phyloP scores from a whole-genome alignment of 1,140 invertebrate genomes.

The Trypoxylus dichotomus region DNA sequence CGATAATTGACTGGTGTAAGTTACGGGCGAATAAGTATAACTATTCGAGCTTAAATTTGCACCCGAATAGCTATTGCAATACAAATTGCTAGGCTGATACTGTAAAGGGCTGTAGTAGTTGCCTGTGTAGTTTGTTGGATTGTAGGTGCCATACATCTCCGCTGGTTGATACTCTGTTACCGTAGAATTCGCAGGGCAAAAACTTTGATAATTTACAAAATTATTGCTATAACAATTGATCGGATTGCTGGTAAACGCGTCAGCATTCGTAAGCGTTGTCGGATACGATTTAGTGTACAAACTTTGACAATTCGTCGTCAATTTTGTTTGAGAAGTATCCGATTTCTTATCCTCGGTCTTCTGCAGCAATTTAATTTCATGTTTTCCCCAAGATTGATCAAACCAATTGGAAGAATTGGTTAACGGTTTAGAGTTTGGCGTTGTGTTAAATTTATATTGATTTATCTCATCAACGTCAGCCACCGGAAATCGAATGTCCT shows the following conservation, averaged over 20 bases:
- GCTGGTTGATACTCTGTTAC: slow-evolving; percentile 27
- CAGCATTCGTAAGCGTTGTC: background rate
- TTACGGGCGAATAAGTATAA: background rate
- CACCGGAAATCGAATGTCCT: background rate
- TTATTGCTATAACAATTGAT: background rate
- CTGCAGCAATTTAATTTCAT: background rate
- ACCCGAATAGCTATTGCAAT: slow-evolving; percentile 14
- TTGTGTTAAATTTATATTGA: background rate
- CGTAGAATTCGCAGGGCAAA: slow-evolving; percentile 15
- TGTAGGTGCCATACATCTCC: slow-evolving; percentile 18
- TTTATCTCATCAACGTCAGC: background rate
- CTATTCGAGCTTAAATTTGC: background rate
- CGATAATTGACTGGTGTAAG: slow-evolving; percentile 12
- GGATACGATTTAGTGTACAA: background rate
- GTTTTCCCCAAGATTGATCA: slow-evolving; percentile 15
- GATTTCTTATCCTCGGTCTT: slow-evolving; percentile 5
- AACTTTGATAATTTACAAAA: slow-evolving; percentile 30
- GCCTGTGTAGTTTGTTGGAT: slow-evolving; percentile 25
- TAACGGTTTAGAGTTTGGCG: background rate
- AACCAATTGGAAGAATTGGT: background rate
- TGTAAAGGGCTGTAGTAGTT: slow-evolving; percentile 25
- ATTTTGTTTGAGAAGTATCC: slow-evolving; percentile 6
- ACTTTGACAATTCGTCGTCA: background rate
- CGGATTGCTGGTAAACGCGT: background rate
- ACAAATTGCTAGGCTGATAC: background rate